Evolutionary conservation across 1,140 invertebrate species (phyloP).

Genomic region (Papilio polytes): DNA sequence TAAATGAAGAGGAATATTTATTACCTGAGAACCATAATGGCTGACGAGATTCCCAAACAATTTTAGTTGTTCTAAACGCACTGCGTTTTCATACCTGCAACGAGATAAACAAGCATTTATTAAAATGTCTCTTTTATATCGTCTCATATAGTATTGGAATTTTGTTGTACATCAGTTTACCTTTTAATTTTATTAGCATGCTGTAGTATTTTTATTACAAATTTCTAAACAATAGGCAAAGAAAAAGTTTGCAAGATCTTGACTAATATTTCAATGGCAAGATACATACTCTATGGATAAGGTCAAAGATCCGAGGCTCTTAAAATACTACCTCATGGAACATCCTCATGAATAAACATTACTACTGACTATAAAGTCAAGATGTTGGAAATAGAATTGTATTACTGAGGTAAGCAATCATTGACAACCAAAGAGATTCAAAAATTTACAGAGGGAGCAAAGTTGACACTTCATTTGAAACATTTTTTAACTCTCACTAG

Average conservation of each 20-base stretch:
- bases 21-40: slow-evolving; percentile 76
- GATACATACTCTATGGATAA: neutral
- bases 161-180: too few species aligned
- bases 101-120: slow-evolving; percentile 7
- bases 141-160: too few species aligned
- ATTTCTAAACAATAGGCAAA: too few species aligned
- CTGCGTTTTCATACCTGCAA: slow-evolving; percentile 89
- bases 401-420: neutral
- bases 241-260: too few species aligned
- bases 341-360: too few species aligned
- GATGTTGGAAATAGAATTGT: neutral
- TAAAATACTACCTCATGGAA: neutral
- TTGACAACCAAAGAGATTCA: neutral
- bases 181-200: too few species aligned
- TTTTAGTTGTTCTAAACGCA: slow-evolving; percentile 89
- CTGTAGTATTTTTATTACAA: too few species aligned
- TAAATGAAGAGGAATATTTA: neutral
- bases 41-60: slow-evolving; percentile 69
- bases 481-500: too few species aligned
- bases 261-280: too few species aligned
- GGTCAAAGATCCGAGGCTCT: neutral
- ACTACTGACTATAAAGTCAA: neutral
- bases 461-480: too few species aligned
- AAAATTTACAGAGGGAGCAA: too few species aligned
- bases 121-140: too few species aligned